Evolutionary conservation across 2,113 vertebrate genomes (phyloP).

Genomic region (Laterallus jamaicensis): DNA sequence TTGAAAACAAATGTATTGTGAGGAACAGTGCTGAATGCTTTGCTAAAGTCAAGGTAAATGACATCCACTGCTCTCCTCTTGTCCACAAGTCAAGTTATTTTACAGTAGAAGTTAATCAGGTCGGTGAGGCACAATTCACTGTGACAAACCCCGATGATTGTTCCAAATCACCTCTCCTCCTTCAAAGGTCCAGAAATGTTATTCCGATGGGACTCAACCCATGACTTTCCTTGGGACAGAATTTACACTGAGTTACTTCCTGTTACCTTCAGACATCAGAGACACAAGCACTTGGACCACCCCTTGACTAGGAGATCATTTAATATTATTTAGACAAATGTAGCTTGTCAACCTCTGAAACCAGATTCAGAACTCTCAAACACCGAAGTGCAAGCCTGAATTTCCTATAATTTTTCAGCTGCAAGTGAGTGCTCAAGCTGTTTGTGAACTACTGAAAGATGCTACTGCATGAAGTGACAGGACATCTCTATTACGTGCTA

Average conservation of each 20-base stretch:
- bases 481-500: background rate
- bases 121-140: background rate
- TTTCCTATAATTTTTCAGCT: background rate
- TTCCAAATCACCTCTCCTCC: background rate
- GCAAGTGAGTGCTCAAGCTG: background rate
- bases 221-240: background rate
- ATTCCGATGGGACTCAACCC: background rate
- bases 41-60: background rate
- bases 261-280: background rate
- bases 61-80: background rate
- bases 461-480: background rate
- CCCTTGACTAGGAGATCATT: background rate
- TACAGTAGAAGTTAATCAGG: background rate
- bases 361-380: background rate
- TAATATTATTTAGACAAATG: background rate
- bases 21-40: background rate
- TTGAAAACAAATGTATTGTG: fast-evolving
- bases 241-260: background rate
- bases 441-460: background rate
- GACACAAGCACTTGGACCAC: background rate
- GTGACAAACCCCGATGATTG: background rate
- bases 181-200: background rate
- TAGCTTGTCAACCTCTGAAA: background rate
- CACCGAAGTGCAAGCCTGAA: background rate
- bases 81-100: background rate